Conservation (phyloP, 2,888 invertebrate species). For the Palloptera scutellata region DNA sequence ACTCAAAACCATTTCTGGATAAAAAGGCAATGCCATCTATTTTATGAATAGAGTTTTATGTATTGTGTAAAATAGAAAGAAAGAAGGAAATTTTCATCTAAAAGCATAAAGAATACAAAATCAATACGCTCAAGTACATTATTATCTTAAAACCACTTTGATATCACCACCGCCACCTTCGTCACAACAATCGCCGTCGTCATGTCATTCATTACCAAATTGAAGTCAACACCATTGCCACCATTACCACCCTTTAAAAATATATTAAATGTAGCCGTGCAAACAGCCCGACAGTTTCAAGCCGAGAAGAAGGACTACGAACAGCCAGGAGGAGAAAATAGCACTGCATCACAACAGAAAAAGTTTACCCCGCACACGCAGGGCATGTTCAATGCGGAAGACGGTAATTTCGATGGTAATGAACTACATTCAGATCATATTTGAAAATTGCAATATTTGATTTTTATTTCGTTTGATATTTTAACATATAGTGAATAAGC, state of each 20-base stretch:
- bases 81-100: too few relatives aligned
- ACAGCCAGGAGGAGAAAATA: slow-evolving; percentile 55
- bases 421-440: background rate
- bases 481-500: slow-evolving; percentile 30
- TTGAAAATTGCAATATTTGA: background rate
- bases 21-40: too few relatives aligned
- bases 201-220: slow-evolving; percentile 70
- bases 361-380: slow-evolving; percentile 43
- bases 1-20: too few relatives aligned
- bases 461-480: slow-evolving; percentile 14
- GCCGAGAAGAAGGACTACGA: slow-evolving; percentile 70
- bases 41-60: too few relatives aligned
- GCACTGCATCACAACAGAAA: slow-evolving; percentile 41
- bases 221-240: slow-evolving; percentile 75
- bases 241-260: slow-evolving; percentile 80
- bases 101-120: slow-evolving; percentile 44
- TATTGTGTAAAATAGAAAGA: too few relatives aligned
- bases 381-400: slow-evolving; percentile 35
- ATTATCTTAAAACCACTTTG: slow-evolving; percentile 22
- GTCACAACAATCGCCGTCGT: slow-evolving; percentile 13
- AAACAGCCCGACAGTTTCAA: slow-evolving; percentile 80
- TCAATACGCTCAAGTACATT: slow-evolving; percentile 53
- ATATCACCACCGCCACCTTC: slow-evolving; percentile 33
- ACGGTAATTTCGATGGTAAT: slow-evolving; percentile 30
- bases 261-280: slow-evolving; percentile 82